Base-by-base conservation (phyloP, 2,797 vertebrate species). In the Graptemys geographica region DNA sequence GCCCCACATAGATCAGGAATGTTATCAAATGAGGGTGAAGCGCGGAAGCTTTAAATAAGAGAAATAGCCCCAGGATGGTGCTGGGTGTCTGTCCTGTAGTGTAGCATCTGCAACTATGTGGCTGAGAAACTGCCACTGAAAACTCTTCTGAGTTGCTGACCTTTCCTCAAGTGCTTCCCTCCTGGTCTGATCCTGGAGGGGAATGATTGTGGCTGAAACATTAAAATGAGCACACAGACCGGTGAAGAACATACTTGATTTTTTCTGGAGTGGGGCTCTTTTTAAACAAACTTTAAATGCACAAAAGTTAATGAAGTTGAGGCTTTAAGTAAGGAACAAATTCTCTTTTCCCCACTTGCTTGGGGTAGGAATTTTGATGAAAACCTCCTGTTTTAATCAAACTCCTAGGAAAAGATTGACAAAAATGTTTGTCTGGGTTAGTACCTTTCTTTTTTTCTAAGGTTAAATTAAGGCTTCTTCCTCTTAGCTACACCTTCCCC, bases 201-300 rank as follows among this genome's bases (percentile, higher is more conserved):
- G 53, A 3, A 3, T 0, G 2, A 12, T 5, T 0, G 0, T 0
- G 1, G 6, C n/a, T 25, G 31, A 5, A 1, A 0, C 7, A 0
- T 0, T 3, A 31, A 2, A 27, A 31, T 7, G 28, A 59, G 57
- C 59, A n/a, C 59, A n/a, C 10, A 59, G 28, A 59, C 57, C 11
- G 10, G 28, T n/a, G 33, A 65, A 18, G 0, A 21, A 27, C 31
- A 37, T 6, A 0, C 0, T 0, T 1, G 21, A 10, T 27, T 44
- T 65, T 37, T 4, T 18, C 33, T 81, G 13, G 13, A 59, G 27
- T 28, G 37, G 37, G 33, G 23, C 51, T 0, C 10, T 1, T 47
- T 41, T 57, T 41, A 49, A 74, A 21, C 59, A 65, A n/a, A 49
- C 4, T 78, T 62, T 10, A 44, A 53, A 4, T 44, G 74, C 65